phyloP scores from a whole-genome alignment of 2,797 vertebrate genomes.

The Syngnathus rostellatus region DNA sequence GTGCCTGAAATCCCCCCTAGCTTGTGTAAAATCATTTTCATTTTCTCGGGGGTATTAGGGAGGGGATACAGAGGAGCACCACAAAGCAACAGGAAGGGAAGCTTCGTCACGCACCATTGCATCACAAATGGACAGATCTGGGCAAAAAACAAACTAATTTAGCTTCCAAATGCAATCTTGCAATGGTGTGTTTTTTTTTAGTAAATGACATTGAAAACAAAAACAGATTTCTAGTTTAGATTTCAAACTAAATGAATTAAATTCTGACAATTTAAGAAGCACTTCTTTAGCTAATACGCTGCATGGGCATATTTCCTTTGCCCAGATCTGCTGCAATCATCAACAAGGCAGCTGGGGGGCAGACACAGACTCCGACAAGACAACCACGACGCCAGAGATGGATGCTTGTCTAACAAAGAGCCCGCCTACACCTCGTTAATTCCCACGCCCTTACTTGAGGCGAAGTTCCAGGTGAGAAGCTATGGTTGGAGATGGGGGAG shows the following conservation, averaged over 20 bases:
- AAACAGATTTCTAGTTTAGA: too few species aligned
- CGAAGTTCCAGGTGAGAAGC: conserved; percentile 93
- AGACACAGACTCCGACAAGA: conserved; percentile 30
- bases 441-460: conserved; percentile 86
- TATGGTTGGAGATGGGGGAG: conserved; percentile 96
- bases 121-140: conserved; percentile 46
- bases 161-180: neutral
- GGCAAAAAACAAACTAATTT: conserved; percentile 37
- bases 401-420: conserved; percentile 33
- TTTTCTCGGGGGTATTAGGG: neutral
- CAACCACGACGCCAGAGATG: conserved; percentile 31
- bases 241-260: too few species aligned
- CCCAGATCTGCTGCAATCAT: conserved; percentile 52
- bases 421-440: conserved; percentile 23
- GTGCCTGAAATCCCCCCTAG: conserved; percentile 10
- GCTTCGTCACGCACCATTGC: conserved; percentile 10
- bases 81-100: conserved; percentile 46
- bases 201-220: too few species aligned
- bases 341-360: conserved; percentile 36
- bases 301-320: conserved; percentile 12
- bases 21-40: conserved; percentile 14
- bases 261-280: neutral
- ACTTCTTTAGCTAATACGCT: neutral
- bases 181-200: too few species aligned
- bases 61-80: conserved; percentile 27